Conservation (phyloP, 2,113 vertebrate species). For the Pterophyllum scalare region DNA sequence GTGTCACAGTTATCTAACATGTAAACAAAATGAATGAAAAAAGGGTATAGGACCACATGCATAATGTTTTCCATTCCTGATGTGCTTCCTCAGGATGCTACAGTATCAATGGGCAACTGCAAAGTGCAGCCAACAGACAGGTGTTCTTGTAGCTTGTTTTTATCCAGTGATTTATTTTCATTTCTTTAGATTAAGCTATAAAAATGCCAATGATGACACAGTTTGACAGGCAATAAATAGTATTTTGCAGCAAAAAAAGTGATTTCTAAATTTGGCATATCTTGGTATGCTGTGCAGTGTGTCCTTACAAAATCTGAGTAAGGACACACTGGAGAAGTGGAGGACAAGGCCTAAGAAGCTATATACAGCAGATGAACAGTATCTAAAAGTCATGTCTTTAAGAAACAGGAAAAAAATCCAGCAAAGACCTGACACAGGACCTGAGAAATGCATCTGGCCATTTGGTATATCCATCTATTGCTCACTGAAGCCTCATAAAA, state of each 20-base stretch:
- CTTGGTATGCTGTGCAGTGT: background rate
- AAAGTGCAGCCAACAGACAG: background rate
- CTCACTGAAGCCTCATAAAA: accelerated
- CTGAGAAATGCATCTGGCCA: background rate
- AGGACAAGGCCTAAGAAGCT: background rate
- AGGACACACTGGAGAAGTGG: background rate
- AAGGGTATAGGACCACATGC: background rate
- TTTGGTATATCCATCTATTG: background rate
- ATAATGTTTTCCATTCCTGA: background rate
- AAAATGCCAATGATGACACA: background rate
- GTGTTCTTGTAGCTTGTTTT: no score
- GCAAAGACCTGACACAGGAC: accelerated
- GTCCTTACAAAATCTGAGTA: background rate
- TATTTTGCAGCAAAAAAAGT: background rate
- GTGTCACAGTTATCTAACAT: background rate
- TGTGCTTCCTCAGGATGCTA: background rate
- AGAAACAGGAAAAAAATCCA: background rate
- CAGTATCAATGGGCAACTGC: background rate
- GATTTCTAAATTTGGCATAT: no score
- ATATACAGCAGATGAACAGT: background rate
- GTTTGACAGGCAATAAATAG: background rate
- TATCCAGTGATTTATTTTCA: background rate
- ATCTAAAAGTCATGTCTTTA: background rate
- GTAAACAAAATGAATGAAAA: background rate
- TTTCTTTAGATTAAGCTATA: background rate